Base-by-base conservation (phyloP, 2,888 invertebrate genomes). In the Cephalotes varians region DNA sequence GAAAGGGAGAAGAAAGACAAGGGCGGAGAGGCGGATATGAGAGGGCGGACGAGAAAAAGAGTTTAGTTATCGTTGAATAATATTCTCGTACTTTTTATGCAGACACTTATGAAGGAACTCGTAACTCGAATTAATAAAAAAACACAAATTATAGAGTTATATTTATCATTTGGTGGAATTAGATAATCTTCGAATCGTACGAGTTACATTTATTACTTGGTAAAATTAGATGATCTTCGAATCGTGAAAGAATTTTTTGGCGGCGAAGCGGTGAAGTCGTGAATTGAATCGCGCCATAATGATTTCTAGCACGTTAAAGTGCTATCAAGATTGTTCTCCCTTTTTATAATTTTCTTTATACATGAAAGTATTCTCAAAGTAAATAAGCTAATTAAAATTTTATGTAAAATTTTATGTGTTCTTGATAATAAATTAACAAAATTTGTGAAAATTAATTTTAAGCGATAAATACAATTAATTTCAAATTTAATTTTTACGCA, bases 61-160 rank as follows among this genome's bases (percentile, higher is more conserved):
- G 82, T 84, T 83, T 51, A 62, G 83, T 84, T 89, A 89, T 89
- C 89, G 81, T 54, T 44, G 73, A 85, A 82, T 87, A 89, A 89
- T 87, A 85, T 77, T 71, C 69, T 69, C 69, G 71, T 80, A 49
- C 60, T 89, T 83, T 84, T 89, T 83, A 79, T 74, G 69, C 72
- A 80, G 64, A 44, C 81, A 84, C 73, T 76, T 80, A 84, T 74
- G 74, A 25, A 56, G 51, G 54, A 65, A 64, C 67, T 77, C 84
- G 82, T 73, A 80, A 40, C 56, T 84, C 54, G 58, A 54, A 60
- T 84, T 88, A 85, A 88, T 87, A 88, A 87, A 85, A 88, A 88
- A n/a, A n/a, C n/a, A n/a, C n/a, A n/a, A n/a, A n/a, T n/a, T n/a
- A n/a, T n/a, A n/a, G n/a, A n/a, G n/a, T n/a, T n/a, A n/a, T n/a